Conservation (phyloP, 2,888 invertebrate species). For the Agrochola litura region DNA sequence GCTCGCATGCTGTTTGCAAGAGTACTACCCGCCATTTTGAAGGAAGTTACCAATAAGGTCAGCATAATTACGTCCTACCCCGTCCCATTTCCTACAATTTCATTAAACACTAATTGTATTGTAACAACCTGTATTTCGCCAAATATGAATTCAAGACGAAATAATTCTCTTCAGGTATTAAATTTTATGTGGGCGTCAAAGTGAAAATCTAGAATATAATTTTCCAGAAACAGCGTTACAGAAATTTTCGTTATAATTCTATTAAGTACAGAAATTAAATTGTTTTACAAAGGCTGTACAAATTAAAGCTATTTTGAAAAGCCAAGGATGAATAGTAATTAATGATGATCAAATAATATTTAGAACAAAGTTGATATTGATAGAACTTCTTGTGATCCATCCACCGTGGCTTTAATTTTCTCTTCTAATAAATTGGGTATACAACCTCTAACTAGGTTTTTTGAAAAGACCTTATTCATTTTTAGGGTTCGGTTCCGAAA, state of each 20-base stretch:
- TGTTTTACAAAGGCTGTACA: conserved; percentile 32
- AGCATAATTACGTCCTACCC: not conserved
- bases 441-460: not conserved
- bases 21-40: not conserved
- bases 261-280: conserved; percentile 35
- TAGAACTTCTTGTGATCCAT: not conserved
- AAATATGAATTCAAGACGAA: conserved; percentile 26
- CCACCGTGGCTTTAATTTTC: not conserved
- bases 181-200: conserved; percentile 19
- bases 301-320: conserved; percentile 22
- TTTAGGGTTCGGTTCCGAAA: not conserved
- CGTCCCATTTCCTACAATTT: not conserved
- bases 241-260: conserved; percentile 33
- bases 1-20: not conserved
- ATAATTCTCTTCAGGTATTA: conserved; percentile 19
- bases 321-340: conserved; percentile 32
- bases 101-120: conserved; percentile 19
- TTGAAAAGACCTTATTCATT: not conserved
- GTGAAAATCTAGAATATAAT: conserved; percentile 41
- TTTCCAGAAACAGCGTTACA: conserved; percentile 10
- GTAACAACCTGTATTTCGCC: not conserved
- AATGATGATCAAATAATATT: not conserved
- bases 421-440: not conserved
- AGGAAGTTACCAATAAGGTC: not conserved
- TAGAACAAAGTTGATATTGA: not conserved